Base-by-base conservation (phyloP, 2,888 invertebrate species). In the Ptychoptera contaminata region DNA sequence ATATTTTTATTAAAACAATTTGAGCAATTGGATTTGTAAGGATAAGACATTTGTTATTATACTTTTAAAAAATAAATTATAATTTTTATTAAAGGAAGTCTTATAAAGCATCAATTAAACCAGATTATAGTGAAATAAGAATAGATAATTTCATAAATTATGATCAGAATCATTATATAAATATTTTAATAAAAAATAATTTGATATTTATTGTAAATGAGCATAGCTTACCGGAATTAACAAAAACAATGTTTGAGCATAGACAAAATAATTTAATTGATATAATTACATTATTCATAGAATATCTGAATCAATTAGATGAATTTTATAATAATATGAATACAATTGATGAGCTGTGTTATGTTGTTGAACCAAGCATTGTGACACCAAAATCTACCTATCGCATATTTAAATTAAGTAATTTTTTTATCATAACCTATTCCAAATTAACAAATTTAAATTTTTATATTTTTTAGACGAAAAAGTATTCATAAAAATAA, bases 311-410 rank as follows among this genome's bases (percentile, higher is more conserved):
- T 10, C 57, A 59, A 9, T 48, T 63, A 23, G 56, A 55, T 6
- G 55, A 58, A 0, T 65, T 65, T 43, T 65, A 65, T 46, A 54
- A 54, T 1, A 56, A 58, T 40, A 32, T 54, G 35, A 46, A 52
- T 7, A 56, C 58, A 35, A 61, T 65, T 10, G 65, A 65, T 50
- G 62, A 63, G 30, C 47, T 65, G 11, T 65, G 65, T 30, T 56
- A 58, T 49, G 62, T 65, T 1, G 55, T 63, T 32, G 60, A 65
- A 44, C 64, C 64, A 1, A 2, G 42, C 16, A 46, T 40, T 3
- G 55, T 61, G 2, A 56, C 53, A 12, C 58, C 57, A 3, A 65
- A 63, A 32, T 49, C 56, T 36, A 61, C 58, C 39, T 55, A 53
- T 47, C 56, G 65, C 8, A 54, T 65, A 8, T 57, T 65, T 49